Evolutionary conservation across 30 jellyfish, hydroid and myxozoan species (phyloP).

Genomic region (Cassiopea andromeda): DNA sequence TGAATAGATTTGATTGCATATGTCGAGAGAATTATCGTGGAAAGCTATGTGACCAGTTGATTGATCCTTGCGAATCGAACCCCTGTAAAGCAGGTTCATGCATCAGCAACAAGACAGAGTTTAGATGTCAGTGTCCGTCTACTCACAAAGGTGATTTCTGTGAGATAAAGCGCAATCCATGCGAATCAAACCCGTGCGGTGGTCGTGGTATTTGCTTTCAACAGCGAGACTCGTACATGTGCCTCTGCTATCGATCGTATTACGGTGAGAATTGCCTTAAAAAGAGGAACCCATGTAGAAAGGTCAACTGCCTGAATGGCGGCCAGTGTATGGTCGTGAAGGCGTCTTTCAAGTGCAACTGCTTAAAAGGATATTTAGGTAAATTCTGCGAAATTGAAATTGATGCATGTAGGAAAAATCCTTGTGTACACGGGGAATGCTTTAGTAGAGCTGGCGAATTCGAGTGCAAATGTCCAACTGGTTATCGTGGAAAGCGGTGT

Average conservation of each 20-base stretch:
- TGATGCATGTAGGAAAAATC: slow-evolving; percentile 68
- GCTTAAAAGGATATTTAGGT: slow-evolving; percentile 59
- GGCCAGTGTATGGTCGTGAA: slow-evolving; percentile 53
- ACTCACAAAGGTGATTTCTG: slow-evolving; percentile 55
- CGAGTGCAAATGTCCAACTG: slow-evolving; percentile 58
- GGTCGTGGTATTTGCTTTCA: slow-evolving; percentile 72
- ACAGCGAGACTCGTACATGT: slow-evolving; percentile 34
- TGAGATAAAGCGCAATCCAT: slow-evolving; percentile 58
- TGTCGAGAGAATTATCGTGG: slow-evolving; percentile 60
- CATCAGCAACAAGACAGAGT: slow-evolving; percentile 25
- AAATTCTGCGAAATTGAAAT: slow-evolving; percentile 49
- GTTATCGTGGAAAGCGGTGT: slow-evolving; percentile 65
- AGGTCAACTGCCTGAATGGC: slow-evolving; percentile 45
- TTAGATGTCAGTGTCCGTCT: slow-evolving; percentile 47
- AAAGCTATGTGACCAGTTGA: slow-evolving; percentile 28
- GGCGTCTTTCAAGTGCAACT: slow-evolving; percentile 45
- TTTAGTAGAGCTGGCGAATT: slow-evolving; percentile 46
- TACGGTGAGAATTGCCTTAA: slow-evolving; percentile 54
- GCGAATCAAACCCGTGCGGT: slow-evolving; percentile 72
- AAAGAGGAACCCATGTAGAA: slow-evolving; percentile 52
- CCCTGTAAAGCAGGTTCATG: slow-evolving; percentile 65
- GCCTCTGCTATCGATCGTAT: slow-evolving; percentile 60
- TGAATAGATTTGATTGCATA: slow-evolving; percentile 42
- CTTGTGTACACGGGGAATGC: slow-evolving; percentile 69
- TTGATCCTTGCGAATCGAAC: slow-evolving; percentile 54